Evolutionary conservation across 2,113 vertebrate species (phyloP).

Genomic region (Tyto alba): DNA sequence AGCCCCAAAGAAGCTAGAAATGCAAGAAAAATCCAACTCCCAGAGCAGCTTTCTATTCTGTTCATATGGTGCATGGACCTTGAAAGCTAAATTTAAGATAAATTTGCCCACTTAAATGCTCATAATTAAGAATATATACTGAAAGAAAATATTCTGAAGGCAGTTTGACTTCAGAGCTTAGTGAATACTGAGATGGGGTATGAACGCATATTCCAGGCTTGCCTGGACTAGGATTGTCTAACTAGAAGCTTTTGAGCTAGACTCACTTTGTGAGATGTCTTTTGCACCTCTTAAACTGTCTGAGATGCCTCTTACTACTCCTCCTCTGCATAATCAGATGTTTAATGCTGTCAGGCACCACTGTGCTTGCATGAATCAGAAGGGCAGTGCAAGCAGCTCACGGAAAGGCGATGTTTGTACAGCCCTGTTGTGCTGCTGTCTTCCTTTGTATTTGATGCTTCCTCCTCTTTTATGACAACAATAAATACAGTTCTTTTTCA

Average conservation of each 20-base stretch:
- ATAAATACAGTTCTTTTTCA: constrained; percentile 20
- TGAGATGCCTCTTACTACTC: neutral
- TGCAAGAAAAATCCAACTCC: neutral
- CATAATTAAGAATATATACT: rapidly evolving
- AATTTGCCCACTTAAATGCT: neutral
- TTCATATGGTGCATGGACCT: neutral
- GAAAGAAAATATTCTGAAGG: neutral
- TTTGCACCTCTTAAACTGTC: neutral
- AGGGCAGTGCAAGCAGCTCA: neutral
- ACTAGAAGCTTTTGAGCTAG: neutral
- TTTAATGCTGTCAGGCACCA: neutral
- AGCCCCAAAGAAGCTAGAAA: neutral
- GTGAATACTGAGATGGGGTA: neutral
- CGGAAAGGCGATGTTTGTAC: neutral
- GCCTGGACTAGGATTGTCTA: neutral
- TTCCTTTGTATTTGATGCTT: constrained; percentile 42
- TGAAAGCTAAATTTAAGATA: neutral
- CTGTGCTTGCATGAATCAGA: neutral
- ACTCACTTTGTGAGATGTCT: neutral
- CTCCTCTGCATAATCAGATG: neutral
- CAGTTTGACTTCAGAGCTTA: neutral
- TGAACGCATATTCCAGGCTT: neutral
- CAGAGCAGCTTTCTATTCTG: neutral
- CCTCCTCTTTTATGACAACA: neutral
- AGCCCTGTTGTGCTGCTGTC: neutral